phyloP scores from a whole-genome alignment of 1,140 invertebrate species.

The Wiebesia pumilae region DNA sequence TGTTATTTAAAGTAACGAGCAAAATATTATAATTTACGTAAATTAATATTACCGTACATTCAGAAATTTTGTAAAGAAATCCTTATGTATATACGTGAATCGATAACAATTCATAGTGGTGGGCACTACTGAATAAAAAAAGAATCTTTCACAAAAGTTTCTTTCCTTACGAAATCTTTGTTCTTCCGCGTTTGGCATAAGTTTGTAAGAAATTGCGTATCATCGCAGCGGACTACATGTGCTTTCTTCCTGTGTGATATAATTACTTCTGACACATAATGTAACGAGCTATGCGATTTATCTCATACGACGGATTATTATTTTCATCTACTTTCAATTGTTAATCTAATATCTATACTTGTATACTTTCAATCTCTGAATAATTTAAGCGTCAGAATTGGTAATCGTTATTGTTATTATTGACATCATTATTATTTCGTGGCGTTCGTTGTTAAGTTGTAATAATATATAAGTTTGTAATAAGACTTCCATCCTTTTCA shows the following conservation, averaged over 20 bases:
- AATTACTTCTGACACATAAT: slow-evolving; percentile 47
- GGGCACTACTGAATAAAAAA: slow-evolving; percentile 34
- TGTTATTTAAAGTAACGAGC: slow-evolving; percentile 22
- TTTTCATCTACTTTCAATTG: slow-evolving; percentile 26
- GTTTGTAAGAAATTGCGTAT: slow-evolving; percentile 46
- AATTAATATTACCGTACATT: slow-evolving; percentile 36
- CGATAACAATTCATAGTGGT: slow-evolving; percentile 31
- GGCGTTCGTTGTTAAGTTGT: slow-evolving; percentile 24
- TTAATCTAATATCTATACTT: slow-evolving; percentile 7
- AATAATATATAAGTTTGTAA: slow-evolving; percentile 34
- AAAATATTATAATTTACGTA: slow-evolving; percentile 42
- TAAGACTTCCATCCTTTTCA: slow-evolving; percentile 15
- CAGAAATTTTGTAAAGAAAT: slow-evolving; percentile 44
- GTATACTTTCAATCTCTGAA: slow-evolving; percentile 24
- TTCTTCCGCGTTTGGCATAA: slow-evolving; percentile 52
- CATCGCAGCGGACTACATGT: slow-evolving; percentile 43
- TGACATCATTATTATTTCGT: slow-evolving; percentile 27
- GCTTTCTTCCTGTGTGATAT: slow-evolving; percentile 50
- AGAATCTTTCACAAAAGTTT: slow-evolving; percentile 48
- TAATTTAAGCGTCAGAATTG: slow-evolving; percentile 35
- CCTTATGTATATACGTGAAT: slow-evolving; percentile 47
- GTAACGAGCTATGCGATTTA: slow-evolving; percentile 41
- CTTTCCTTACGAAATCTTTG: slow-evolving; percentile 54
- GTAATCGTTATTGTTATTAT: slow-evolving; percentile 40
- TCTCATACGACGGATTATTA: slow-evolving; percentile 27